These are phyloP conservation scores for Thysanoteuthis rhombus DNA, from an alignment of 2,888 invertebrate genomes.

Conservation along the genomic window DNA sequence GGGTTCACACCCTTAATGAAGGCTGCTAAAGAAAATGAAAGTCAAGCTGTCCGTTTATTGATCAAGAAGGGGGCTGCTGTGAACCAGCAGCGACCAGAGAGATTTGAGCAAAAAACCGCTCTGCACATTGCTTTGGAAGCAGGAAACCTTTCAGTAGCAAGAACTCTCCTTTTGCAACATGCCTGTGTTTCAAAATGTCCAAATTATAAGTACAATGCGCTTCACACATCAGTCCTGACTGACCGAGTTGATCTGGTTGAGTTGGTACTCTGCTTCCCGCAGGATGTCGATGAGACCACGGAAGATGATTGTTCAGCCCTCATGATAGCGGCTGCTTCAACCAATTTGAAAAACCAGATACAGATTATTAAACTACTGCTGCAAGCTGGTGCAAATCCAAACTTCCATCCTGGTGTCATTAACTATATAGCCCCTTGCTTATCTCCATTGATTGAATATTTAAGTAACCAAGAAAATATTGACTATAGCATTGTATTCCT, in stretches of 20 bases:
- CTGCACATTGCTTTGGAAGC: slow-evolving; percentile 88
- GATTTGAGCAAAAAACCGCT: slow-evolving; percentile 87
- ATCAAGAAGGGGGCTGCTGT: slow-evolving; percentile 85
- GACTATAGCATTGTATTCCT: slow-evolving; percentile 76
- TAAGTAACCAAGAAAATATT: slow-evolving; percentile 74
- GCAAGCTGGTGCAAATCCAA: slow-evolving; percentile 59
- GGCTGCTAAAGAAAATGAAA: slow-evolving; percentile 74
- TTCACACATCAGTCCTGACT: slow-evolving; percentile 83
- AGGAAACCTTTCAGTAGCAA: slow-evolving; percentile 78
- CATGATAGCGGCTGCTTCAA: slow-evolving; percentile 66
- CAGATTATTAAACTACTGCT: slow-evolving; percentile 56
- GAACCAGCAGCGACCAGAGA: slow-evolving; percentile 84
- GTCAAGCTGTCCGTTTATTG: slow-evolving; percentile 70
- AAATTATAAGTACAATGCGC: slow-evolving; percentile 78
- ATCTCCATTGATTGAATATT: slow-evolving; percentile 83
- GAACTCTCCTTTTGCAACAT: slow-evolving; percentile 83
- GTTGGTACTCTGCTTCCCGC: slow-evolving; percentile 68
- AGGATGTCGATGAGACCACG: slow-evolving; percentile 68
- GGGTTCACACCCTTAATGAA: slow-evolving; percentile 92
- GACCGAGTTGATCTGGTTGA: slow-evolving; percentile 61
- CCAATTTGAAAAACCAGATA: slow-evolving; percentile 52
- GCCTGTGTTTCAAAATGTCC: slow-evolving; percentile 76
- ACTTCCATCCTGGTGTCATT: slow-evolving; percentile 71
- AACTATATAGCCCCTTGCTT: slow-evolving; percentile 74
- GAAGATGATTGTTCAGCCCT: slow-evolving; percentile 67